phyloP scores from a whole-genome alignment of 2,113 vertebrate genomes.

The Equus przewalskii region DNA sequence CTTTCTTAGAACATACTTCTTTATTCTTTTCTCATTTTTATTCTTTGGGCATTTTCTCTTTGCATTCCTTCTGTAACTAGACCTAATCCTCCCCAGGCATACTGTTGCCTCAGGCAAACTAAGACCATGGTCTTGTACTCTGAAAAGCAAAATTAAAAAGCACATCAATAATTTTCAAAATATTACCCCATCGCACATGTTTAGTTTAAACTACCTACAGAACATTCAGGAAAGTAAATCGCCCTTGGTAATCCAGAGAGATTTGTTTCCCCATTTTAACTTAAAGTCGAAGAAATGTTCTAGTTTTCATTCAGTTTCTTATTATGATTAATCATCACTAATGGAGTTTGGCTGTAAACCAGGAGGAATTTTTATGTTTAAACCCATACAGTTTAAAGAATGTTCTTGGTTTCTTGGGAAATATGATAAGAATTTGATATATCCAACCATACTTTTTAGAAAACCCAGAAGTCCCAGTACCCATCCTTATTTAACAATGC shows the following conservation, averaged over 20 bases:
- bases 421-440: not conserved
- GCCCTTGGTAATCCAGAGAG: not conserved
- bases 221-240: slow-evolving; percentile 42
- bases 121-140: slow-evolving; percentile 58
- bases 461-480: not conserved
- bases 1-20: not conserved
- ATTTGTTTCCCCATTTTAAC: slow-evolving; percentile 61
- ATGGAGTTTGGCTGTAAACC: not conserved
- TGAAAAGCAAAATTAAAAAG: slow-evolving; percentile 60
- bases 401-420: not conserved
- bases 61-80: slow-evolving; percentile 15
- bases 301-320: slow-evolving; percentile 45
- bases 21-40: slow-evolving; percentile 45
- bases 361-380: slow-evolving; percentile 46
- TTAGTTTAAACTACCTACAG: slow-evolving; percentile 52
- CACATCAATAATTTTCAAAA: slow-evolving; percentile 57
- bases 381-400: slow-evolving; percentile 17
- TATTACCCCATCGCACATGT: not conserved
- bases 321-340: slow-evolving; percentile 57
- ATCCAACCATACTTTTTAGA: not conserved
- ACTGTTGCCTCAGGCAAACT: slow-evolving; percentile 35
- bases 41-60: not conserved
- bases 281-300: slow-evolving; percentile 26
- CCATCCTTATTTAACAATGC: not conserved
- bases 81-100: not conserved